phyloP scores from a whole-genome alignment of 2,888 invertebrate genomes.

The Geotrupes spiniger region DNA sequence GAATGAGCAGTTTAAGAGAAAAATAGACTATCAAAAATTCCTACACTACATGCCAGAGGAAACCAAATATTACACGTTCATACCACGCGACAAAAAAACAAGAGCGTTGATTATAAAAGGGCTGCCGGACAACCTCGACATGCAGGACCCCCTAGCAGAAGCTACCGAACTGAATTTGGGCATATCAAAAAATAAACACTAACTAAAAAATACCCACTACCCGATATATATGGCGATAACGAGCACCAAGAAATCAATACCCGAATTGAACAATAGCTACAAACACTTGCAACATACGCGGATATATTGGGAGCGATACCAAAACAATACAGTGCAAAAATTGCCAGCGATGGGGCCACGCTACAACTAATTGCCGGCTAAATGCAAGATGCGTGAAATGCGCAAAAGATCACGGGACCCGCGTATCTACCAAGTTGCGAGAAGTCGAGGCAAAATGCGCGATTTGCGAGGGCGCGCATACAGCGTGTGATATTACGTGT shows the following conservation, averaged over 20 bases:
- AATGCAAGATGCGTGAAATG: conserved; percentile 14
- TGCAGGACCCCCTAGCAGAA: not conserved
- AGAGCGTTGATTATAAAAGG: conserved; percentile 8
- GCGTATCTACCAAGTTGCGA: conserved; percentile 3
- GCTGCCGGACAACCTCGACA: not conserved
- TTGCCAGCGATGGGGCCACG: too few relatives aligned
- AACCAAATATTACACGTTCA: too few relatives aligned
- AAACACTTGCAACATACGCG: not conserved
- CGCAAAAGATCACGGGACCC: conserved; percentile 8
- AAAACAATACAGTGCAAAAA: too few relatives aligned
- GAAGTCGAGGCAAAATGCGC: conserved; percentile 14
- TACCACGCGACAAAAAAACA: too few relatives aligned
- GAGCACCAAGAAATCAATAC: not conserved
- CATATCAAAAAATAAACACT: not conserved
- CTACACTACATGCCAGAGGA: too few relatives aligned
- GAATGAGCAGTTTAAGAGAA: too few relatives aligned
- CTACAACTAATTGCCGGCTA: too few relatives aligned
- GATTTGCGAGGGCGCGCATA: too few relatives aligned
- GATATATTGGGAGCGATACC: not conserved
- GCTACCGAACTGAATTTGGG: not conserved
- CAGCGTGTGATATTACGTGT: conserved; percentile 10
- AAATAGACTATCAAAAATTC: too few relatives aligned
- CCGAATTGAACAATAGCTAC: not conserved
- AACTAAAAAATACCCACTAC: not conserved
- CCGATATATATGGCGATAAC: conserved; percentile 4